These are phyloP conservation scores for Phyto melanocephala DNA, from an alignment of 2,888 invertebrate species.

Conservation along the genomic window DNA sequence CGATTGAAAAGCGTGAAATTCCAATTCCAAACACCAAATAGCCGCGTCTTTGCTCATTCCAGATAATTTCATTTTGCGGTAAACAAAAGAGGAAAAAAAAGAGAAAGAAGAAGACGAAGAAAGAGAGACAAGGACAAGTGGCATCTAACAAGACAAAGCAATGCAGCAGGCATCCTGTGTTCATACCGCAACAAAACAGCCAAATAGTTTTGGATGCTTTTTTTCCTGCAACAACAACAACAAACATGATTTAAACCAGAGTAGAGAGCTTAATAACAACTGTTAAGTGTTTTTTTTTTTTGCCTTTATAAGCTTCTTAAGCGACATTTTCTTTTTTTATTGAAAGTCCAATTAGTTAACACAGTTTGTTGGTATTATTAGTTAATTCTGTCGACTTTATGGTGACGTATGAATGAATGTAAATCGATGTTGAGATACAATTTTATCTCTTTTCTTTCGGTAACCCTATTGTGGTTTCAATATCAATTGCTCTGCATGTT, in stretches of 20 bases:
- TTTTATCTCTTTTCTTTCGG: no score
- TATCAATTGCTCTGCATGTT: no score
- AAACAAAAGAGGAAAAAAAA: background rate
- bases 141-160: slow-evolving; percentile 66
- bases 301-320: slow-evolving; percentile 1
- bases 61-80: slow-evolving; percentile 34
- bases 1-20: slow-evolving; percentile 60
- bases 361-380: no score
- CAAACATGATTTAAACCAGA: background rate
- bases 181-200: slow-evolving; percentile 33
- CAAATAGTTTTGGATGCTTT: slow-evolving; percentile 19
- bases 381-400: no score
- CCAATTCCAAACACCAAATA: slow-evolving; percentile 52
- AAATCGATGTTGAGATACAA: no score
- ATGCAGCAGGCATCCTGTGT: slow-evolving; percentile 52
- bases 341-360: no score
- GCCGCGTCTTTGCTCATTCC: background rate
- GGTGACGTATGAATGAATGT: no score
- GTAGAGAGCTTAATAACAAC: no score
- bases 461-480: no score
- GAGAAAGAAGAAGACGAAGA: slow-evolving; percentile 12
- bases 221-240: no score
- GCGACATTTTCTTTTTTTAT: no score
- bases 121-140: slow-evolving; percentile 59
- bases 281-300: background rate